These are phyloP conservation scores for Physeter macrocephalus DNA, from an alignment of 2,113 vertebrate genomes.

Conservation along the genomic window DNA sequence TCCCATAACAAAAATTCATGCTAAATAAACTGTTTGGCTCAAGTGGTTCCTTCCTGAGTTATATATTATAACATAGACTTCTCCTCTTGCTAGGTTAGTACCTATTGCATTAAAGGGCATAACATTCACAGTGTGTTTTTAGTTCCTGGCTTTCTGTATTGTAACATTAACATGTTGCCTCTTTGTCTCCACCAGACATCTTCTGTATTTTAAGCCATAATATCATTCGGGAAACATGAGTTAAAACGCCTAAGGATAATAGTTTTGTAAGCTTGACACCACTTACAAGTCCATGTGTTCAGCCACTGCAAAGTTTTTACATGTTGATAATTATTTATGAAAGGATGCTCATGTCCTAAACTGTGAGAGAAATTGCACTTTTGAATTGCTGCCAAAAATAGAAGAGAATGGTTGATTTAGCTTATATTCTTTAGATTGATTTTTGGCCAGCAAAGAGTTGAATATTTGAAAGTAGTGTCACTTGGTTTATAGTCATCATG, in stretches of 20 bases:
- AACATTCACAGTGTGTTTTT: background rate
- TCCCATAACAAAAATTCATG: background rate
- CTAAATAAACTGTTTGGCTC: background rate
- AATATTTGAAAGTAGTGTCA: slow-evolving; percentile 43
- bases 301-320: slow-evolving; percentile 21
- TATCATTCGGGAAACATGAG: background rate
- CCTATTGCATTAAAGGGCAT: background rate
- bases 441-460: slow-evolving; percentile 47
- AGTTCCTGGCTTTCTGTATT: background rate
- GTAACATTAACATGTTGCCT: background rate
- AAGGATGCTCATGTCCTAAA: slow-evolving; percentile 36
- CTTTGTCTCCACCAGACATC: background rate
- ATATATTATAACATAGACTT: background rate
- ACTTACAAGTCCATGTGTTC: background rate
- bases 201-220: background rate
- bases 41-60: background rate
- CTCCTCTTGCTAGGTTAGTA: background rate
- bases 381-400: slow-evolving; percentile 57
- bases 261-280: background rate
- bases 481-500: slow-evolving; percentile 29
- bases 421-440: slow-evolving; percentile 57
- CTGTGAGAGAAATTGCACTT: slow-evolving; percentile 57
- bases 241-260: background rate
- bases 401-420: slow-evolving; percentile 43
- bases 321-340: slow-evolving; percentile 57